Percentiles rank a stretch among this genome's conserved stretches.
phyloP scores from a whole-genome alignment of 2,797 vertebrate species.

The Pantherophis vulpinus region DNA sequence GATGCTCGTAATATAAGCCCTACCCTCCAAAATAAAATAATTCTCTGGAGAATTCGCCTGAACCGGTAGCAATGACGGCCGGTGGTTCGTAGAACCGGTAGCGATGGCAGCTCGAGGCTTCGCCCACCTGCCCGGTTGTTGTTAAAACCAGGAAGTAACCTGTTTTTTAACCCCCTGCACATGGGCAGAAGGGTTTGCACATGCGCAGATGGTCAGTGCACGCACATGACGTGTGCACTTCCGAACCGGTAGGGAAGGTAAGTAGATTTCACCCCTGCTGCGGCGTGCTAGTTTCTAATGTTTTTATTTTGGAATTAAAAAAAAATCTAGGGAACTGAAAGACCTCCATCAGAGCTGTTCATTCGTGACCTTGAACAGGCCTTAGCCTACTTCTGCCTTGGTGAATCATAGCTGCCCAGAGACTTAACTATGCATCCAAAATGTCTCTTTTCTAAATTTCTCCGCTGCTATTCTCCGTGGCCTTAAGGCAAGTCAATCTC shows the following conservation, averaged over 20 bases:
- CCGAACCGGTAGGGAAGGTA: no score
- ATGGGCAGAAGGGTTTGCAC: no score
- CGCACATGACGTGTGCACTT: no score
- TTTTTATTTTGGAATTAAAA: background rate
- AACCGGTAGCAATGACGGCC: no score
- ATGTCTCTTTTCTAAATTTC: background rate
- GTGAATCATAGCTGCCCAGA: background rate
- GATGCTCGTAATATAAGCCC: no score
- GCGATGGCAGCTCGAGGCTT: no score
- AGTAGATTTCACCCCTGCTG: background rate
- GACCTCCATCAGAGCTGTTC: background rate
- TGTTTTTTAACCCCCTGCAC: no score
- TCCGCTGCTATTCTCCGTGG: background rate
- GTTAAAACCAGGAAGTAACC: no score
- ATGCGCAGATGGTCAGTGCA: no score
- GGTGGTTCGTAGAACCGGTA: no score
- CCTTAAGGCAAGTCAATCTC: background rate
- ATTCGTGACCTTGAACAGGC: background rate
- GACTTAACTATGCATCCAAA: background rate
- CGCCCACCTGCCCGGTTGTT: rapidly evolving
- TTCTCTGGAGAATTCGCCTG: no score
- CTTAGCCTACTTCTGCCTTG: background rate
- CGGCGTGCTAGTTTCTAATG: background rate
- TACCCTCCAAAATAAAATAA: no score
- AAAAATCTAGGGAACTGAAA: background rate